These are phyloP conservation scores for Serranus cabrilla DNA, from an alignment of 2,797 vertebrate species.

Conservation along the genomic window DNA sequence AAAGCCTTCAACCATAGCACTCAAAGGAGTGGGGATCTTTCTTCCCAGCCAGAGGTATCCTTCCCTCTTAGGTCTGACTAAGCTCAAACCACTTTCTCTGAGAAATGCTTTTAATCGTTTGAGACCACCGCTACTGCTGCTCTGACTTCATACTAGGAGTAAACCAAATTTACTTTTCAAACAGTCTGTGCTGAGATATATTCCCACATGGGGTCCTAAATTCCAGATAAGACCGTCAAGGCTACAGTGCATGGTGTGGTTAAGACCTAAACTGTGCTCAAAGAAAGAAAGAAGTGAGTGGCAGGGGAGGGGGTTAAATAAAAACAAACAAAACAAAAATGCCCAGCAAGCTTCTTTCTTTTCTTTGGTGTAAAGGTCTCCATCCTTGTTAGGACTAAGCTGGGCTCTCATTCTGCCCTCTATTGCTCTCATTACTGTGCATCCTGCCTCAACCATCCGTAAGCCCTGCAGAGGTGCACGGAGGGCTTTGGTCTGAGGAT, in stretches of 20 bases:
- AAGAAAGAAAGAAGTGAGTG: constrained; percentile 39
- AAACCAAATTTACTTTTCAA: constrained; percentile 67
- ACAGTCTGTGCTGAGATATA: constrained; percentile 46
- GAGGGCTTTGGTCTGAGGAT: constrained; percentile 72
- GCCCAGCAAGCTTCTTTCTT: constrained; percentile 44
- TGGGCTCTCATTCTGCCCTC: constrained; percentile 52
- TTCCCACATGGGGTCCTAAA: constrained; percentile 49
- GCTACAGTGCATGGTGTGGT: constrained; percentile 40
- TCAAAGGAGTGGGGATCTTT: constrained; percentile 44
- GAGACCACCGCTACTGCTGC: constrained; percentile 42
- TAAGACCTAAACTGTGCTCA: constrained; percentile 45
- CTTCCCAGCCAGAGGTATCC: constrained; percentile 48
- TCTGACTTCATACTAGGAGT: constrained; percentile 52
- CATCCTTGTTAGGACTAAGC: constrained; percentile 67
- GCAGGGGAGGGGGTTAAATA: constrained; percentile 35
- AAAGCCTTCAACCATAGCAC: constrained; percentile 37
- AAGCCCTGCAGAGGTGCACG: constrained; percentile 69
- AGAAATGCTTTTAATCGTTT: constrained; percentile 64
- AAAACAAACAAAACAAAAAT: constrained; percentile 35
- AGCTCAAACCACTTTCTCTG: constrained; percentile 50
- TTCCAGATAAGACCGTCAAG: constrained; percentile 53
- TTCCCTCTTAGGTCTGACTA: constrained; percentile 27
- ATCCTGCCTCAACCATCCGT: constrained; percentile 65
- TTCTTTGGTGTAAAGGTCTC: constrained; percentile 63
- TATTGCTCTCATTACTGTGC: constrained; percentile 73